Evolutionary conservation across 2,888 invertebrate genomes (phyloP), one percentile per base, ranked within the genome.

Genomic region (Lasioglossum malachurum): DNA sequence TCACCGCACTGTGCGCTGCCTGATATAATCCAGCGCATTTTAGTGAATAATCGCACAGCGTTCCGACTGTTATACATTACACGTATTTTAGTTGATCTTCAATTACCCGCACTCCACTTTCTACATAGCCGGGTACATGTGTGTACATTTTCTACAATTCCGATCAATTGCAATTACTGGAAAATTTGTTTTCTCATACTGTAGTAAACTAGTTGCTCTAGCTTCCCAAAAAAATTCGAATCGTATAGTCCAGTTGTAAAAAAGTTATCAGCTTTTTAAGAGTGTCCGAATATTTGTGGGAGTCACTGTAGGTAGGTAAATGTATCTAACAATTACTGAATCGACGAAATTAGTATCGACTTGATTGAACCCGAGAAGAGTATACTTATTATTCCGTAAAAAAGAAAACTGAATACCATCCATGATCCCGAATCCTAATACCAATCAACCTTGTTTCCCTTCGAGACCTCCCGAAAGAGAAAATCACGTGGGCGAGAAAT

Each of bases 401-500:
- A 35, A 49, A 49, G 1, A 49, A n/a, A 49, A n/a, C 23, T 35
- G 53, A 53, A 53, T 74, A 38, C 27, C 35, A 19, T 23, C 35
- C 31, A 12, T 53, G 49, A 31, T 74, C n/a, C 74, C 35, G n/a
- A 74, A 35, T 53, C 23, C n/a, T 12, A 44, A 74, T 53, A 23
- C 49, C 35, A 49, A 74, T 74, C 74, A 74, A n/a, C 35, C 23
- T 49, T 53, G 49, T 31, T 44, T 19, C 53, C 49, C 74, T 74
- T 35, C 23, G 27, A 49, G 23, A 46, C 35, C 74, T 31, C 46
- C 49, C 10, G 35, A n/a, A 49, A 53, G 46, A 14, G 35, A 35
- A 74, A 46, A 49, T 74, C 31, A 23, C 49, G 53, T 35, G 74
- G 74, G 35, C 74, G 74, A 35, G 74, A 74, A 74, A 74, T 53